phyloP scores from a whole-genome alignment of 2,797 vertebrate species.

The Sebastes cheni region DNA sequence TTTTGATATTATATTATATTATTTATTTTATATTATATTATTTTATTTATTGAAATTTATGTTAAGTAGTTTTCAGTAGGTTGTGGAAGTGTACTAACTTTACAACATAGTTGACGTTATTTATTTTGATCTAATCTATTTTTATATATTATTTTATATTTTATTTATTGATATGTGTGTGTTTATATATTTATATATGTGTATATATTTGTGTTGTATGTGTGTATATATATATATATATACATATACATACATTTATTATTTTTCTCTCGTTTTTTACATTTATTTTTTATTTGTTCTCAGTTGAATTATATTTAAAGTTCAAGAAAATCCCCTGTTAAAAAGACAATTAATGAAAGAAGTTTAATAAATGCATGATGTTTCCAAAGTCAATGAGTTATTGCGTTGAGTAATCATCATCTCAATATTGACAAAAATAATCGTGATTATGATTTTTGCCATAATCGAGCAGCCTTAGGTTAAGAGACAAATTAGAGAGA shows the following conservation, averaged over 20 bases:
- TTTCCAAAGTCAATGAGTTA: too few relatives aligned
- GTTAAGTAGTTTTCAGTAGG: too few relatives aligned
- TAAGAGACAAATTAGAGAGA: not conserved
- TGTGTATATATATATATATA: too few relatives aligned
- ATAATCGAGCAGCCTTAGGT: not conserved
- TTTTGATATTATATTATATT: not conserved
- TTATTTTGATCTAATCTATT: not conserved
- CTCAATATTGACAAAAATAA: too few relatives aligned
- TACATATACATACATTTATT: too few relatives aligned
- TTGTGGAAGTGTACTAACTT: not conserved
- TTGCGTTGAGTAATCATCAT: fast-evolving
- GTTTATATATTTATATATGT: too few relatives aligned
- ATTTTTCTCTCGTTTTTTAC: too few relatives aligned
- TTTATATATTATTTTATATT: not conserved
- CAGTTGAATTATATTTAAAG: not conserved
- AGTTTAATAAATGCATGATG: too few relatives aligned
- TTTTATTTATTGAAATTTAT: not conserved
- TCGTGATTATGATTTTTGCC: not conserved
- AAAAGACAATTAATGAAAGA: not conserved
- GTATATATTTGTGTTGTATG: not conserved
- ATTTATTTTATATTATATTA: not conserved
- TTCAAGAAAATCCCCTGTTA: not conserved
- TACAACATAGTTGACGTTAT: not conserved
- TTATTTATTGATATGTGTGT: too few relatives aligned
- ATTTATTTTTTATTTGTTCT: not conserved